phyloP scores from a whole-genome alignment of 1,140 invertebrate genomes.

The Carcinoscorpius rotundicauda region DNA sequence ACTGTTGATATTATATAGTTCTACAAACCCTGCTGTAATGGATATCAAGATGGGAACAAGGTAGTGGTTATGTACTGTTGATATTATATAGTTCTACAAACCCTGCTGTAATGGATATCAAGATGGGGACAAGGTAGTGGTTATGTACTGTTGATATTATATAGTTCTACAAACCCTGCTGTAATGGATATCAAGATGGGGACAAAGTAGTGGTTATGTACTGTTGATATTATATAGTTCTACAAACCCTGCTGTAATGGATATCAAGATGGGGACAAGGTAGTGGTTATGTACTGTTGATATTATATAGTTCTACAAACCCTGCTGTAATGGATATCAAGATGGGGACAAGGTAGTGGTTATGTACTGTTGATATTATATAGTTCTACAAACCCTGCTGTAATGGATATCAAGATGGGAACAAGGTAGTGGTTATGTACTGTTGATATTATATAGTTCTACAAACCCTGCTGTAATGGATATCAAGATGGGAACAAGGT shows the following conservation, averaged over 20 bases:
- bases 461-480: slow-evolving; percentile 80
- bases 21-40: slow-evolving; percentile 75
- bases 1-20: slow-evolving; percentile 47
- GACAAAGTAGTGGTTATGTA: slow-evolving; percentile 38
- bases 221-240: slow-evolving; percentile 51
- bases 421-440: slow-evolving; percentile 38
- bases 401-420: slow-evolving; percentile 90
- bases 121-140: slow-evolving; percentile 61
- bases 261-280: slow-evolving; percentile 81
- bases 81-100: slow-evolving; percentile 62
- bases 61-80: slow-evolving; percentile 3
- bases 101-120: slow-evolving; percentile 83
- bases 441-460: slow-evolving; percentile 51
- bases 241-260: slow-evolving; percentile 75
- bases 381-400: slow-evolving; percentile 69
- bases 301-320: slow-evolving; percentile 62
- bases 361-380: slow-evolving; percentile 37
- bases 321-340: slow-evolving; percentile 87
- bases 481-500: slow-evolving; percentile 77
- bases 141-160: slow-evolving; percentile 32
- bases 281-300: slow-evolving; percentile 1
- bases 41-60: slow-evolving; percentile 86
- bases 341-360: slow-evolving; percentile 56
- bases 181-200: slow-evolving; percentile 92
- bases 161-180: slow-evolving; percentile 69